Evolutionary conservation across 2,113 vertebrate genomes (phyloP), one percentile per base, ranked within the genome.

Genomic region (Mesocricetus auratus): DNA sequence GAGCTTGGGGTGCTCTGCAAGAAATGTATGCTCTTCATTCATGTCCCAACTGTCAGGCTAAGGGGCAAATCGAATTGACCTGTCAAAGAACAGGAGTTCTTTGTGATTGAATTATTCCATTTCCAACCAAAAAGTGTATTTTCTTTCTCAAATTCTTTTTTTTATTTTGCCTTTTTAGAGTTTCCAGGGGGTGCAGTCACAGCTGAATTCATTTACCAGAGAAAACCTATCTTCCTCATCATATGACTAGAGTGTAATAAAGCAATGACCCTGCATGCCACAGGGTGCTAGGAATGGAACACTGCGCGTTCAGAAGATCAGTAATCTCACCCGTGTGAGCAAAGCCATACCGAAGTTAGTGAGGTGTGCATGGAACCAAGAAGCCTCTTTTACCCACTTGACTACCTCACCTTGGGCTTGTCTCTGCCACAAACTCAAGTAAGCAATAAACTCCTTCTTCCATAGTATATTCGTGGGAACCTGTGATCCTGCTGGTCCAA

Each of bases 81-180:
- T 96, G 93, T 94, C 94, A 97, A 93, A 87, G 29, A 91, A 83
- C 6, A 89, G 39, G 45, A 90, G 78, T 53, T 90, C 16, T 90
- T 97, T 75, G n/a, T 97, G 94, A 96, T 69, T 92, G 75, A 94
- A 96, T 96, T 97, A 97, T 92, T 97, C 95, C 88, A 92, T 95
- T 96, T 92, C 79, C 62, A 86, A 45, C 13, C 50, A 66, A 94
- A 92, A 24, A 10, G 26, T 74, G 31, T 75, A 53, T 53, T 69
- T 69, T 56, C 39, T 73, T 66, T 60, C 62, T 88, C 31, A 53
- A 10, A 47, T 11, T 39, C 89, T 90, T 33, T 47, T 47, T 24
- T 68, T 79, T 90, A 56, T 5, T 60, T 69, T 53, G 5, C 22
- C 5, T 66, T 82, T 68, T 53, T 83, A 86, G 33, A 95, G 53